These are phyloP conservation scores for Barypeithes pellucidus DNA, from an alignment of 2,888 invertebrate genomes.

Conservation along the genomic window DNA sequence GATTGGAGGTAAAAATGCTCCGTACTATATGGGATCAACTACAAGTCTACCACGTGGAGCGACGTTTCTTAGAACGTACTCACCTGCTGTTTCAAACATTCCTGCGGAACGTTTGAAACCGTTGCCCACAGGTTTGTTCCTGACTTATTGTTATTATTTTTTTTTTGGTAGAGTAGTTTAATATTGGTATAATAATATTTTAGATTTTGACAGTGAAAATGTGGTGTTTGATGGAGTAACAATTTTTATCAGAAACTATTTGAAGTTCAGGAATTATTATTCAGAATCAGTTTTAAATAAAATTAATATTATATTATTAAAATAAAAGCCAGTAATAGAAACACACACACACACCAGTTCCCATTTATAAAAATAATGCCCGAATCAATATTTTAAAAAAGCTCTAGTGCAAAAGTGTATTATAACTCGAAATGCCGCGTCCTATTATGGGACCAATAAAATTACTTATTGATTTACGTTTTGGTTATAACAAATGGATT, in stretches of 20 bases:
- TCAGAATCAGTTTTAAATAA: too few relatives aligned
- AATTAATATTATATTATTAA: too few relatives aligned
- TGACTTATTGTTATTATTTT: neutral
- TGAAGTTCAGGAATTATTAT: neutral
- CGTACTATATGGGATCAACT: constrained; percentile 82
- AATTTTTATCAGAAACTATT: constrained; percentile 13
- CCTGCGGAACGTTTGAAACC: constrained; percentile 76
- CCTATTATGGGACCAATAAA: too few relatives aligned
- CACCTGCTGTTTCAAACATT: constrained; percentile 76
- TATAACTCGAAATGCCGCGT: too few relatives aligned
- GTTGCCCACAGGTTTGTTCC: constrained; percentile 69
- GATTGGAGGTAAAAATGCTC: constrained; percentile 73
- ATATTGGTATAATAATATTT: constrained; percentile 1
- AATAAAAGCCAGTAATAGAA: too few relatives aligned
- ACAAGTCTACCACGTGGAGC: constrained; percentile 80
- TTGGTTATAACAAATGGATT: too few relatives aligned
- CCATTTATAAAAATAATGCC: too few relatives aligned
- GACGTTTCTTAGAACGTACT: constrained; percentile 79
- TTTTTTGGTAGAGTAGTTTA: neutral
- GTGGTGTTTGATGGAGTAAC: constrained; percentile 6
- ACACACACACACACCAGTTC: too few relatives aligned
- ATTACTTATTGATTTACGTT: too few relatives aligned
- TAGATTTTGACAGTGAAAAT: constrained; percentile 12
- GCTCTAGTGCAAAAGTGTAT: too few relatives aligned
- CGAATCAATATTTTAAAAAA: too few relatives aligned